Percentiles rank a stretch among this genome's conserved stretches.
These are phyloP conservation scores for Nesospiza acunhae DNA, from an alignment of 2,113 vertebrate species.

Conservation along the genomic window DNA sequence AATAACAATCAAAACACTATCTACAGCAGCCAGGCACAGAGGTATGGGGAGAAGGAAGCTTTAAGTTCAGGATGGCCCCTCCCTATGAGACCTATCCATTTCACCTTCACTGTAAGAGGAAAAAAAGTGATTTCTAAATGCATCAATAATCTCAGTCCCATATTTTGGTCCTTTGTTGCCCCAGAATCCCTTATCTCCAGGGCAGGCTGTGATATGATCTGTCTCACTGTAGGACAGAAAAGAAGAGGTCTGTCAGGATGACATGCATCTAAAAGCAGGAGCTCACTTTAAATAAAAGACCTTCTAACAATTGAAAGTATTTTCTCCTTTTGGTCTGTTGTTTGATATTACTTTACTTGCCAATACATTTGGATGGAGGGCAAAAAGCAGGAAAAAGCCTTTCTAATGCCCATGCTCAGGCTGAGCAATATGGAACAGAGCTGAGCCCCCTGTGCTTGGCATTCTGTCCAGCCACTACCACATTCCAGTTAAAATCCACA, in stretches of 20 bases:
- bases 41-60: neutral
- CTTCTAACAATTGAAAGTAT: constrained; percentile 5
- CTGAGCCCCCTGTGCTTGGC: neutral
- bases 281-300: constrained; percentile 1
- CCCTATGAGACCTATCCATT: neutral
- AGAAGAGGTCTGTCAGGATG: constrained; percentile 58
- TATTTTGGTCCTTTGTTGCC: constrained; percentile 4
- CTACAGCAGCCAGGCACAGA: neutral
- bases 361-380: neutral
- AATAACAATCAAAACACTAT: neutral
- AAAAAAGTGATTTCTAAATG: constrained; percentile 19
- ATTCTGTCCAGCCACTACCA: neutral
- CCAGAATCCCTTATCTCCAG: constrained; percentile 31
- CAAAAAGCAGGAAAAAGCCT: neutral
- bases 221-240: constrained; percentile 33
- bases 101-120: neutral
- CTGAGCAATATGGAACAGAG: neutral
- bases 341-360: constrained; percentile 12
- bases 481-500: neutral
- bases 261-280: constrained; percentile 16
- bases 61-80: neutral
- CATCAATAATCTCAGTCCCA: constrained; percentile 27
- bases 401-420: neutral
- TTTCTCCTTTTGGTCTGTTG: neutral
- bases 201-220: constrained; percentile 64